Evolutionary conservation across 2,888 invertebrate genomes (phyloP).

Genomic region (Kryphioiulus occultus): DNA sequence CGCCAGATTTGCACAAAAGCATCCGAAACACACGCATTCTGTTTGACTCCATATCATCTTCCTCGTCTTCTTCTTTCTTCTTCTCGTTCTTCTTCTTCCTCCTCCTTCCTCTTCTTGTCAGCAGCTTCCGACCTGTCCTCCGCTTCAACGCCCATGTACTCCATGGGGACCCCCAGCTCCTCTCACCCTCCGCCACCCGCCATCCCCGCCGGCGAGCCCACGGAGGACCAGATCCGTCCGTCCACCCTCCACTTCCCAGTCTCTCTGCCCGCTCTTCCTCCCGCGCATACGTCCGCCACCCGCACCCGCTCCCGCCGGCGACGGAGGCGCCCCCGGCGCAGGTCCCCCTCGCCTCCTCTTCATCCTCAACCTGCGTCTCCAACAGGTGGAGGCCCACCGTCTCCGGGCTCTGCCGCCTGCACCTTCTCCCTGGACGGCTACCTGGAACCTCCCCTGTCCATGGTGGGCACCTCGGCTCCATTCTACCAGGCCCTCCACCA

Average conservation of each 20-base stretch:
- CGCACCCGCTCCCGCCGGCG: slow-evolving; percentile 33
- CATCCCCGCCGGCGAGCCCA: slow-evolving; percentile 37
- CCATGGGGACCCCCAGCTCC: slow-evolving; percentile 60
- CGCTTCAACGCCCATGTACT: slow-evolving; percentile 57
- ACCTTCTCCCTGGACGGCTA: slow-evolving; percentile 86
- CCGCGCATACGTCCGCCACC: background rate
- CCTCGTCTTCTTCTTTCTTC: background rate
- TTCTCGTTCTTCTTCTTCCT: slow-evolving; percentile 35
- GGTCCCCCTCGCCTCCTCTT: background rate
- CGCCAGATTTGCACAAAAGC: background rate
- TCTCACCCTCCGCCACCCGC: slow-evolving; percentile 66
- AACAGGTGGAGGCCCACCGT: slow-evolving; percentile 48
- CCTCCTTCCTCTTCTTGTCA: background rate
- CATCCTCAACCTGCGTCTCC: slow-evolving; percentile 47
- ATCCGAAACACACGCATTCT: background rate
- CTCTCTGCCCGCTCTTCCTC: slow-evolving; percentile 27
- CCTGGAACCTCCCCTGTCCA: slow-evolving; percentile 80
- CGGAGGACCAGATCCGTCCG: slow-evolving; percentile 36
- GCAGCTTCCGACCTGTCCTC: slow-evolving; percentile 56
- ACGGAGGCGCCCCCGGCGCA: background rate
- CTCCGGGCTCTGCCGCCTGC: slow-evolving; percentile 77
- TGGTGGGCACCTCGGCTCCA: slow-evolving; percentile 50
- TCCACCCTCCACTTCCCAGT: background rate
- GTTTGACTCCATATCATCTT: background rate
- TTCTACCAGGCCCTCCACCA: slow-evolving; percentile 66